These are phyloP conservation scores for Aphidius ervi DNA, from an alignment of 1,140 invertebrate species.

Conservation along the genomic window DNA sequence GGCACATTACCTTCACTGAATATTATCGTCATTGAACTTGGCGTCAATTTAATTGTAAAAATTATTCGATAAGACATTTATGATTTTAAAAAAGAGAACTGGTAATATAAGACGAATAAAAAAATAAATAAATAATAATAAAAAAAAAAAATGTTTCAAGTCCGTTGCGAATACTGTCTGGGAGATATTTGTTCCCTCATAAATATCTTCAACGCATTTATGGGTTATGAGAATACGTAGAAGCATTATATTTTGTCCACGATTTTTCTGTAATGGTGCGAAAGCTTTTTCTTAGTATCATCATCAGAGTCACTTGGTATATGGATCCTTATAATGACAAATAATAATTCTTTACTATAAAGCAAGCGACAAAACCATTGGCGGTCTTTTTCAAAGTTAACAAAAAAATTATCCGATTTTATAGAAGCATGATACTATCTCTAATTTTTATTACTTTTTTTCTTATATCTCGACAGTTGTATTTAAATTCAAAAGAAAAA, in stretches of 20 bases:
- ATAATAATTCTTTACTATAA: no score
- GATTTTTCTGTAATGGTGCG: constrained; percentile 8
- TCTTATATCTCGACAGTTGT: no score
- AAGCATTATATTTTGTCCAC: neutral
- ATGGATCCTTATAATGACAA: neutral
- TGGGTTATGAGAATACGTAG: neutral
- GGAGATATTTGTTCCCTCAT: neutral
- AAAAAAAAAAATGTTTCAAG: neutral
- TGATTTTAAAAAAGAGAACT: constrained; percentile 3
- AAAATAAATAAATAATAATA: neutral
- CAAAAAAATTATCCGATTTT: no score
- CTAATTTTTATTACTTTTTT: no score
- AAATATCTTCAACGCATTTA: neutral
- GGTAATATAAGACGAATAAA: neutral
- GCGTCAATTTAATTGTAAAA: neutral
- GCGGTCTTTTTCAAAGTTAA: no score
- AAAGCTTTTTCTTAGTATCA: neutral
- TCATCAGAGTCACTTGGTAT: neutral
- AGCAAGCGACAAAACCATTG: no score
- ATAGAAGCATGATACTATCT: no score
- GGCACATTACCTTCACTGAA: neutral
- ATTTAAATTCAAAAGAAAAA: no score
- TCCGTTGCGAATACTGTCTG: constrained; percentile 9
- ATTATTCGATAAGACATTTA: neutral
- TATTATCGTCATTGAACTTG: constrained; percentile 10